A percentile compares a stretch with the other conserved stretches of the same genome.
phyloP scores from a whole-genome alignment of 1,140 invertebrate genomes.

The Eufriesea mexicana region DNA sequence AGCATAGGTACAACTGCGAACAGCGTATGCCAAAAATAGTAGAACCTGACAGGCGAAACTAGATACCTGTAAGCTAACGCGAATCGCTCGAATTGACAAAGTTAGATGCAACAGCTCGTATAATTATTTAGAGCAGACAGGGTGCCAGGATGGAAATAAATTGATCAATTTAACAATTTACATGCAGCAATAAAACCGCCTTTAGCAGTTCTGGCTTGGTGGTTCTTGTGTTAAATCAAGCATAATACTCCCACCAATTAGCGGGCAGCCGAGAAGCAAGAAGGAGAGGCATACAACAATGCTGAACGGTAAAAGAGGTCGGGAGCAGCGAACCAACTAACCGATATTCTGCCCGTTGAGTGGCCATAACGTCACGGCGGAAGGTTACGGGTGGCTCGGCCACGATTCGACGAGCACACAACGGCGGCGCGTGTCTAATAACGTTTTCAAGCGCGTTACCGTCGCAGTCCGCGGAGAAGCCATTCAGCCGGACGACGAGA shows the following conservation, averaged over 20 bases:
- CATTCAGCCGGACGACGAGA: slow-evolving; percentile 18
- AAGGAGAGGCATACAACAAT: background rate
- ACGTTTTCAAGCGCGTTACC: slow-evolving; percentile 59
- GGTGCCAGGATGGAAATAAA: background rate
- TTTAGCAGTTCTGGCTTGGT: background rate
- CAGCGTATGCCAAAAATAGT: too few relatives aligned
- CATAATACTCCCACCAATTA: background rate
- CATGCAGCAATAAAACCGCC: background rate
- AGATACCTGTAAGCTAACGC: background rate
- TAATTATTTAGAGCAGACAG: background rate
- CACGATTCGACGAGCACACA: slow-evolving; percentile 57
- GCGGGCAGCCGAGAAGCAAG: background rate
- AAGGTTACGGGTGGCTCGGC: slow-evolving; percentile 49
- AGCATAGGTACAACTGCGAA: too few relatives aligned
- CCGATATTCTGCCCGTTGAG: slow-evolving; percentile 47
- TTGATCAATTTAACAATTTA: background rate
- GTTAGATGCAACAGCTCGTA: background rate
- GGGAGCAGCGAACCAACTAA: slow-evolving; percentile 11
- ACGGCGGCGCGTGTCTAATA: slow-evolving; percentile 63
- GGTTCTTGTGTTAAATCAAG: slow-evolving; percentile 7
- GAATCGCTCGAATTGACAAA: background rate
- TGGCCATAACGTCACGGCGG: slow-evolving; percentile 49
- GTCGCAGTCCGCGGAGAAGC: background rate
- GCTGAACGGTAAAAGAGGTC: background rate
- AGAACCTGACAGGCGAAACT: too few relatives aligned